A percentile compares a stretch with the other conserved stretches of the same genome.
Conservation (phyloP, 2,113 vertebrate species). For the Tragelaphus strepsiceros region DNA sequence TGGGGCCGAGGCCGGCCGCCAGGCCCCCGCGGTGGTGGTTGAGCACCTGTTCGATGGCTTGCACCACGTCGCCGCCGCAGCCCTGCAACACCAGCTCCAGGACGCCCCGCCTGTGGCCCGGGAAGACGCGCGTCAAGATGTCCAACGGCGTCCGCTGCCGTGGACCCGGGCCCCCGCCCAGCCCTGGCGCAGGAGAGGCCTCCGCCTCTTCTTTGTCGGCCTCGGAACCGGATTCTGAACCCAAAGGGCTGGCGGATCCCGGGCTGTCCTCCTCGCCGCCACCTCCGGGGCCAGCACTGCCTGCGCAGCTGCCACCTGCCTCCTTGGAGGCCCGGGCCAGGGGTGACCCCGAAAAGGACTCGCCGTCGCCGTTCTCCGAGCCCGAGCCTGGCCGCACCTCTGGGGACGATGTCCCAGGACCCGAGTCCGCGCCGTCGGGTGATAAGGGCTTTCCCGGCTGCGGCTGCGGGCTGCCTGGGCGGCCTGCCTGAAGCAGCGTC, state of each 20-base stretch:
- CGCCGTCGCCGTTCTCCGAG: conserved; percentile 94
- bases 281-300: conserved; percentile 92
- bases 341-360: conserved; percentile 87
- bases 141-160: conserved; percentile 97
- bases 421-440: conserved; percentile 91
- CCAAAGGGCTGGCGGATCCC: conserved; percentile 88
- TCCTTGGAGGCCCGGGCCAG: conserved; percentile 86
- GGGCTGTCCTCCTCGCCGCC: conserved; percentile 91
- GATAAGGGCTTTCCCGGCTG: conserved; percentile 85
- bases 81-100: conserved; percentile 97
- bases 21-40: conserved; percentile 85
- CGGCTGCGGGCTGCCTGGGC: conserved; percentile 86
- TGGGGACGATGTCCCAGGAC: conserved; percentile 92
- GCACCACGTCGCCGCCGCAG: conserved; percentile 97
- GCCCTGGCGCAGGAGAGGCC: conserved; percentile 81
- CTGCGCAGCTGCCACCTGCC: conserved; percentile 83
- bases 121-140: conserved; percentile 97
- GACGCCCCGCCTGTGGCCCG: conserved; percentile 95
- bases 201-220: conserved; percentile 95
- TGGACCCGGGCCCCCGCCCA: conserved; percentile 71
- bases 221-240: conserved; percentile 95
- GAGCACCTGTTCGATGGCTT: conserved; percentile 99
- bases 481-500: conserved; percentile 83
- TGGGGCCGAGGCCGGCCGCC: conserved; percentile 72
- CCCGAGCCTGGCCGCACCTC: conserved; percentile 90